Evolutionary conservation across 1,140 invertebrate genomes (phyloP).

Genomic region (Diachasma alloeum): DNA sequence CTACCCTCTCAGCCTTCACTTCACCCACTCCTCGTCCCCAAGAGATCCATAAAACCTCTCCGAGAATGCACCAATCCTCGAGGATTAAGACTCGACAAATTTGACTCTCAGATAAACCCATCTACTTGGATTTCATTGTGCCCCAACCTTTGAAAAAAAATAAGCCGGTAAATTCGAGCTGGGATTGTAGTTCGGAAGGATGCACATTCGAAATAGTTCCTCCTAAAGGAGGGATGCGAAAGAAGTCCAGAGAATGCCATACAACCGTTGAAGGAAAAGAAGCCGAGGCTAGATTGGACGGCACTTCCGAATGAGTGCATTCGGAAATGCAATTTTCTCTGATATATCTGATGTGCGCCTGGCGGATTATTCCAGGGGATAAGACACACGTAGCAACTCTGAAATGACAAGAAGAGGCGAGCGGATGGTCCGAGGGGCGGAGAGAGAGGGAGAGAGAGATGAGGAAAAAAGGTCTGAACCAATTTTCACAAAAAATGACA

Average conservation of each 20-base stretch:
- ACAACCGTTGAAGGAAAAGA: conserved; percentile 7
- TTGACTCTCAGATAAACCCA: background rate
- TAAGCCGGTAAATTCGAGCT: background rate
- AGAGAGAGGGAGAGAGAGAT: background rate
- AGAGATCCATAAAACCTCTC: no score
- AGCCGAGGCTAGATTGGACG: conserved; percentile 21
- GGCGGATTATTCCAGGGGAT: conserved; percentile 14
- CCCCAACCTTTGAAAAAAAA: background rate
- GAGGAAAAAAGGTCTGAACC: background rate
- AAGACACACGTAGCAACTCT: conserved; percentile 1
- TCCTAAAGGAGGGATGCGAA: conserved; percentile 1
- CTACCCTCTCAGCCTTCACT: no score
- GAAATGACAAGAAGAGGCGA: background rate
- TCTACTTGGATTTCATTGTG: background rate
- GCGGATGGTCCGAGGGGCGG: background rate
- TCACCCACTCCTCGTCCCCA: no score
- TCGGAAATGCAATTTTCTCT: conserved; percentile 31
- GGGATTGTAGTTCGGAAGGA: conserved; percentile 1
- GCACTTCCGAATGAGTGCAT: conserved; percentile 27
- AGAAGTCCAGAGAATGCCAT: background rate
- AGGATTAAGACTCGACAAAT: background rate
- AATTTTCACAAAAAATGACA: background rate
- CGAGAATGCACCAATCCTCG: background rate
- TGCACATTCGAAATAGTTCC: background rate
- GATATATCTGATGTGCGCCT: conserved; percentile 15